phyloP scores from a whole-genome alignment of 2,888 invertebrate species.

The Tetragnatha montana region DNA sequence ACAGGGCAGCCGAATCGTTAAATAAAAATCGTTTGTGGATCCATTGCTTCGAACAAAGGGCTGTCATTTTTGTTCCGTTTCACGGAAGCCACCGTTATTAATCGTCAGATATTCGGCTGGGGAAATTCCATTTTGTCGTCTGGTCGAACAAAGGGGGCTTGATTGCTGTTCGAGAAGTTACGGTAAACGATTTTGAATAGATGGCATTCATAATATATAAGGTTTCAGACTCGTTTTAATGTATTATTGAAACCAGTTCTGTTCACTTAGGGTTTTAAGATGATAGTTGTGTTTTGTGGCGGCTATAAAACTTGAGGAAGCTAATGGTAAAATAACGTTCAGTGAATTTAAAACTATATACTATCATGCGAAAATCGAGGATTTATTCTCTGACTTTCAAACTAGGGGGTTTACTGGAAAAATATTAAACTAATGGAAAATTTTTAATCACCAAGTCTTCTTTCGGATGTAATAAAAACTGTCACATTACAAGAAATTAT shows the following conservation, averaged over 20 bases:
- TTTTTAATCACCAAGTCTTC: no score
- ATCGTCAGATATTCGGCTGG: background rate
- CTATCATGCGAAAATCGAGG: no score
- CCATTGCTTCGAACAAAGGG: background rate
- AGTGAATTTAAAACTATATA: no score
- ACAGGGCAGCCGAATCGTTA: background rate
- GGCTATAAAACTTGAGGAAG: no score
- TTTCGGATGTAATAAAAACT: no score
- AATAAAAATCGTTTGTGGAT: background rate
- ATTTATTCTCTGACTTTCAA: no score
- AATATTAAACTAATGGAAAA: no score
- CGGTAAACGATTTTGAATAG: background rate
- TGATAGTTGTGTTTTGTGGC: no score
- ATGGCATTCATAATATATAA: background rate
- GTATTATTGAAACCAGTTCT: background rate
- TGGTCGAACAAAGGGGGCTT: background rate
- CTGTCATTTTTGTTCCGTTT: background rate
- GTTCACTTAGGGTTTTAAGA: no score
- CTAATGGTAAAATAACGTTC: no score
- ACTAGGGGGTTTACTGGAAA: no score
- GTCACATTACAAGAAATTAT: no score
- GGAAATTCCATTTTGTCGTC: background rate
- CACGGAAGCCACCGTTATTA: background rate
- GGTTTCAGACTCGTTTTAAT: background rate
- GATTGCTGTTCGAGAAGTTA: background rate